These are phyloP conservation scores for Merluccius polli DNA, from an alignment of 2,797 vertebrate genomes.

Conservation along the genomic window DNA sequence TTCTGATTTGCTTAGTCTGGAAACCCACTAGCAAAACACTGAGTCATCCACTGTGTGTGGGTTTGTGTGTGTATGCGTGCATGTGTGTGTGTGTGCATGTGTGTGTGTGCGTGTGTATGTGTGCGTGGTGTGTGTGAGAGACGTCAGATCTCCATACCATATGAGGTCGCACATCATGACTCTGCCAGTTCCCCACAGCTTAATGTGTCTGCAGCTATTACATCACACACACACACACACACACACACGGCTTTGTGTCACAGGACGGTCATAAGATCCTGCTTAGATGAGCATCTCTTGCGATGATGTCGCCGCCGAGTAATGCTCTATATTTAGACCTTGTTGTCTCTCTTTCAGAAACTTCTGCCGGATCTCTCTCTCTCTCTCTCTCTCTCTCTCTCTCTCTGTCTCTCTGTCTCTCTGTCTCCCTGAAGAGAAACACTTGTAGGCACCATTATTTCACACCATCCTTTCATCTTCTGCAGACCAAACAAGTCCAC, in stretches of 20 bases:
- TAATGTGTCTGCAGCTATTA: conserved; percentile 56
- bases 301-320: conserved; percentile 41
- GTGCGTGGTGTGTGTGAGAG: conserved; percentile 24
- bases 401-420: not conserved
- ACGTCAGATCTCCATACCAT: conserved; percentile 60
- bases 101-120: conserved; percentile 1
- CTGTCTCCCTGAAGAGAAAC: not conserved
- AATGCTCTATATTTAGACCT: conserved; percentile 44
- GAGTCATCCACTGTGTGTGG: conserved; percentile 22
- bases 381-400: not conserved
- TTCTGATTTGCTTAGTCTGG: conserved; percentile 34
- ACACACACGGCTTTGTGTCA: conserved; percentile 31
- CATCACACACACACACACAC: conserved; percentile 33
- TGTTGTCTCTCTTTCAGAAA: conserved; percentile 36
- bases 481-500: not conserved
- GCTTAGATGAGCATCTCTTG: conserved; percentile 52
- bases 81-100: conserved; percentile 27
- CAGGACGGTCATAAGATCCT: conserved; percentile 52
- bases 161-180: conserved; percentile 59
- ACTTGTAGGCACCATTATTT: not conserved
- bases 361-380: conserved; percentile 4
- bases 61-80: conserved; percentile 11
- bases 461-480: not conserved
- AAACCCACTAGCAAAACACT: conserved; percentile 24
- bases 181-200: conserved; percentile 60